Conservation (phyloP, 2,888 invertebrate species). For the Protonemura montana region DNA sequence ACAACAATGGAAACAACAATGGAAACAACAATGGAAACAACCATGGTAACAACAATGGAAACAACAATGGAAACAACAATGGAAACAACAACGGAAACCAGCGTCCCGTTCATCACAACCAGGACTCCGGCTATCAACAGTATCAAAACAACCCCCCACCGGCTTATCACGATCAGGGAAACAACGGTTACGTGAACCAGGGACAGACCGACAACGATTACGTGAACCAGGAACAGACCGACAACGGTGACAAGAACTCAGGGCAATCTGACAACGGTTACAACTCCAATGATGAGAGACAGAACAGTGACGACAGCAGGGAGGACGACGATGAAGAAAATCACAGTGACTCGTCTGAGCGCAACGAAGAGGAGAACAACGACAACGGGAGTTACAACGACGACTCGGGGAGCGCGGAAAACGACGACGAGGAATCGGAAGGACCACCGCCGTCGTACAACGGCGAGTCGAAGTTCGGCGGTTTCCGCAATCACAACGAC, state of each 20-base stretch:
- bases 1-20: not conserved
- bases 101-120: not conserved
- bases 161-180: not conserved
- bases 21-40: not conserved
- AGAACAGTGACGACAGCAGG: not conserved
- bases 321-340: not conserved
- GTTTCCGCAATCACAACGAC: not conserved
- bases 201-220: not conserved
- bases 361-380: conserved; percentile 16
- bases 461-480: not conserved
- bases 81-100: not conserved
- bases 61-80: not conserved
- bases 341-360: not conserved
- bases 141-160: not conserved
- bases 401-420: not conserved
- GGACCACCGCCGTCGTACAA: not conserved
- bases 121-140: not conserved
- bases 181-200: not conserved
- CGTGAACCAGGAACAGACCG: not conserved
- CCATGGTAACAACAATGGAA: not conserved
- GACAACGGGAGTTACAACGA: not conserved
- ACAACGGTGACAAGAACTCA: not conserved
- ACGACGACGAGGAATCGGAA: not conserved
- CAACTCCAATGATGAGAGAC: not conserved
- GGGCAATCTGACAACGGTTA: not conserved